Evolutionary conservation across 2,113 vertebrate genomes (phyloP), one percentile per base, ranked within the genome.

Genomic region (Meriones unguiculatus): DNA sequence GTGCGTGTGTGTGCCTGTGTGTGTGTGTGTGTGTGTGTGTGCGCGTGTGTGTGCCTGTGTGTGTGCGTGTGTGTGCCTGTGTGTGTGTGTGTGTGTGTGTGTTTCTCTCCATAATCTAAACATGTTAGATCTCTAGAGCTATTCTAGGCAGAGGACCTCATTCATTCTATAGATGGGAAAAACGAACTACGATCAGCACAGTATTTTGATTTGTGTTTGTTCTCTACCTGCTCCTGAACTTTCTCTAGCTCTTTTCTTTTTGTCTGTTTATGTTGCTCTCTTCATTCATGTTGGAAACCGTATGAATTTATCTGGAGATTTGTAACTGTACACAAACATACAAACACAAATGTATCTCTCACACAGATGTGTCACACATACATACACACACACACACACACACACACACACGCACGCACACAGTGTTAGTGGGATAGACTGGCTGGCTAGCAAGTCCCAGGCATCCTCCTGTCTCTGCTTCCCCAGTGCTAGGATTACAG

Each of bases 161-260:
- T 90, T 95, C 13, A 46, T 90, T 88, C 77, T 87, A 32, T 75
- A 88, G 54, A 46, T 89, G 38, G n/a, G n/a, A 35, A 35, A 90
- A 87, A 93, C 12, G 12, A 38, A 59, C 52, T 82, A 11, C 90
- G 62, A 90, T 95, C 95, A 0, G 54, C 35, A 38, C n/a, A 59
- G 35, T 82, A 65, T 77, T 90, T 89, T 87, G 14, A 65, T 82
- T 82, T 62, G 70, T 62, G 54, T 62, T 28, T 38, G 80, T 62
- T 82, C 38, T 82, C 57, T 38, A 4, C 38, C 12, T 62, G 35
- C 35, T 62, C n/a, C n/a, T 62, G 80, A 62, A 62, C 57, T 62
- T 62, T 24, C 35, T 82, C 54, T 62, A 82, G 80, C 28, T 82
- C 20, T n/a, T 82, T 82, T 32, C n/a, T n/a, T 28, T 62, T 38